Percentiles rank a stretch among this genome's conserved stretches.
These are phyloP conservation scores for Pseudoatta argentina DNA, from an alignment of 1,140 invertebrate species.

Conservation along the genomic window DNA sequence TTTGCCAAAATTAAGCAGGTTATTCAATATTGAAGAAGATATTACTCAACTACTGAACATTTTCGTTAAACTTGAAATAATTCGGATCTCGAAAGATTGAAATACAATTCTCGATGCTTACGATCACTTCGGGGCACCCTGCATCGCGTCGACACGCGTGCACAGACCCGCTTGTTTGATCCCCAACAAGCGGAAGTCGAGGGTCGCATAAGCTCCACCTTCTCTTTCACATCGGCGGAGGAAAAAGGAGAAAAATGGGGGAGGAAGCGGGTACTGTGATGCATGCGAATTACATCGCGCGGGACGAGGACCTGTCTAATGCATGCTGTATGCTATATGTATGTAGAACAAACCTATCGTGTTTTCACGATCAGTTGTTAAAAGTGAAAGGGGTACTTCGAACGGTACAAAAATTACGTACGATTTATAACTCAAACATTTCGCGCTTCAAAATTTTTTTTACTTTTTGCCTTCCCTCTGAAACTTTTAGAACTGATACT, in stretches of 20 bases:
- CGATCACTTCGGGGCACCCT: constrained; percentile 35
- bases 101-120: neutral
- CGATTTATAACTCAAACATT: neutral
- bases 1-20: neutral
- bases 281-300: constrained; percentile 43
- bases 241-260: constrained; percentile 38
- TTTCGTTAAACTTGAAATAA: neutral
- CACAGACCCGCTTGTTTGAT: constrained; percentile 47
- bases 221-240: constrained; percentile 48
- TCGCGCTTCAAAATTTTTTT: neutral
- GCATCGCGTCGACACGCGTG: constrained; percentile 2
- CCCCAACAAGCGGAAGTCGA: constrained; percentile 56
- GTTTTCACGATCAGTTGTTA: neutral
- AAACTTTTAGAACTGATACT: too few species aligned
- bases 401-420: neutral
- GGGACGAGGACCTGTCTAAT: constrained; percentile 26
- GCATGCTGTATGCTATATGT: neutral
- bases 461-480: neutral
- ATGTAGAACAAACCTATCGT: neutral
- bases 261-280: neutral
- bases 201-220: constrained; percentile 55
- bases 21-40: neutral
- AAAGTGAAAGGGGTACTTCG: neutral
- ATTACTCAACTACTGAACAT: neutral
- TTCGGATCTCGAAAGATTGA: neutral